Conservation (phyloP, 2,888 invertebrate genomes). For the Amphipyra berbera region DNA sequence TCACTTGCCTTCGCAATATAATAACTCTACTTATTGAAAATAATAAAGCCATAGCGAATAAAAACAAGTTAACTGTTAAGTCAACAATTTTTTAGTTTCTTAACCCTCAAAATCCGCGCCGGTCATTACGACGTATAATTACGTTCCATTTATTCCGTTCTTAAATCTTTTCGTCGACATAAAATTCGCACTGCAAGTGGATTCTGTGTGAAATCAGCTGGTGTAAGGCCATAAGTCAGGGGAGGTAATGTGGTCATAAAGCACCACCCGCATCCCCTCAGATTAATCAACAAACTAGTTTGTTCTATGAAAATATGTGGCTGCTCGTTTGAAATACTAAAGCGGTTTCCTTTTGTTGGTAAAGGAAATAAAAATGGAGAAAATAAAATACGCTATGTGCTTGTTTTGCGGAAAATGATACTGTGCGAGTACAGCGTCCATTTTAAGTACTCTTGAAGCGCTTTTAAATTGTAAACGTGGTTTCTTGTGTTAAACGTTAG, state of each 20-base stretch:
- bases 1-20: no score
- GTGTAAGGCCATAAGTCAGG: conserved; percentile 56
- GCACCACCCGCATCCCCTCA: conserved; percentile 59
- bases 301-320: conserved; percentile 56
- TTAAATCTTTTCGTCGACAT: conserved; percentile 37
- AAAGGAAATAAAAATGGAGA: conserved; percentile 37
- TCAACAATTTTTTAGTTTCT: neutral
- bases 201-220: conserved; percentile 47
- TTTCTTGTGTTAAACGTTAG: conserved; percentile 10
- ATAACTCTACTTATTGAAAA: no score
- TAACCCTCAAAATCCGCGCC: neutral
- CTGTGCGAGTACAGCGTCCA: conserved; percentile 5
- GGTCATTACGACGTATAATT: conserved; percentile 23
- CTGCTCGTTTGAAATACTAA: conserved; percentile 49
- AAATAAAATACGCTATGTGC: conserved; percentile 18
- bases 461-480: conserved; percentile 22
- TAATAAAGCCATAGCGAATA: no score
- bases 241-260: conserved; percentile 62
- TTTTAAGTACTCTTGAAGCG: conserved; percentile 18
- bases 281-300: conserved; percentile 65
- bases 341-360: conserved; percentile 33
- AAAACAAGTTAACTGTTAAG: no score
- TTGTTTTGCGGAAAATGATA: conserved; percentile 43
- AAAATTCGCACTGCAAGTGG: conserved; percentile 41
- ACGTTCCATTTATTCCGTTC: conserved; percentile 12